Percentiles rank a stretch among this genome's conserved stretches.
phyloP scores from a whole-genome alignment of 1,140 invertebrate species.

The Sycobia sp. region DNA sequence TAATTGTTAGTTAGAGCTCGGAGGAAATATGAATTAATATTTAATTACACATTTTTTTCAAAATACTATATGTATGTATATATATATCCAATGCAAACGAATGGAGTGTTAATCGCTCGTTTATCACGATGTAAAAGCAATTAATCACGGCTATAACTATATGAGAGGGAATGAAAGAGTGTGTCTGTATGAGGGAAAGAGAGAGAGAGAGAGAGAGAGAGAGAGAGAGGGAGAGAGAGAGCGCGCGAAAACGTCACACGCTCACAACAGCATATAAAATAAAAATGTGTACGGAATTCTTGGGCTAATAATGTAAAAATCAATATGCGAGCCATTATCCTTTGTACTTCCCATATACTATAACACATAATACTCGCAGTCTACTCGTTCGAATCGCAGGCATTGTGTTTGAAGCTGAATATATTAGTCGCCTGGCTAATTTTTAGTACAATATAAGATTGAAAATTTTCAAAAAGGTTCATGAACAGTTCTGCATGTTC shows the following conservation, averaged over 20 bases:
- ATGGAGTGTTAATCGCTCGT: slow-evolving; percentile 13
- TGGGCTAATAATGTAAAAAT: slow-evolving; percentile 3
- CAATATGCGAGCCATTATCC: neutral
- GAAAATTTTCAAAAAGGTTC: too few species aligned
- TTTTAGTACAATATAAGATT: too few species aligned
- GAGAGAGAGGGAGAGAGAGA: neutral
- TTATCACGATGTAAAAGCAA: neutral
- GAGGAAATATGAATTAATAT: slow-evolving; percentile 3
- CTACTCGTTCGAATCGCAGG: too few species aligned
- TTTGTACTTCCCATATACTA: too few species aligned
- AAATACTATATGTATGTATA: too few species aligned
- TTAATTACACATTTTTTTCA: neutral
- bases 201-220: slow-evolving; percentile 3
- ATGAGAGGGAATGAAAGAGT: too few species aligned
- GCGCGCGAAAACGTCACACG: neutral
- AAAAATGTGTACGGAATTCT: neutral
- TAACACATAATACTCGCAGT: too few species aligned
- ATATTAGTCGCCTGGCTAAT: too few species aligned
- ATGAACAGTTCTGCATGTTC: too few species aligned
- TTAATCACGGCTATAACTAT: slow-evolving; percentile 25
- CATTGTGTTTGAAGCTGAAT: too few species aligned
- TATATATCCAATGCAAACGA: neutral
- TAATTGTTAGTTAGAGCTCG: too few species aligned
- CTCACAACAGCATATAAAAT: slow-evolving; percentile 3
- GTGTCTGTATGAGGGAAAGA: too few species aligned